Percentiles rank a stretch among this genome's conserved stretches.
Conservation (phyloP, 2,113 vertebrate genomes). For the Pelodiscus sinensis region DNA sequence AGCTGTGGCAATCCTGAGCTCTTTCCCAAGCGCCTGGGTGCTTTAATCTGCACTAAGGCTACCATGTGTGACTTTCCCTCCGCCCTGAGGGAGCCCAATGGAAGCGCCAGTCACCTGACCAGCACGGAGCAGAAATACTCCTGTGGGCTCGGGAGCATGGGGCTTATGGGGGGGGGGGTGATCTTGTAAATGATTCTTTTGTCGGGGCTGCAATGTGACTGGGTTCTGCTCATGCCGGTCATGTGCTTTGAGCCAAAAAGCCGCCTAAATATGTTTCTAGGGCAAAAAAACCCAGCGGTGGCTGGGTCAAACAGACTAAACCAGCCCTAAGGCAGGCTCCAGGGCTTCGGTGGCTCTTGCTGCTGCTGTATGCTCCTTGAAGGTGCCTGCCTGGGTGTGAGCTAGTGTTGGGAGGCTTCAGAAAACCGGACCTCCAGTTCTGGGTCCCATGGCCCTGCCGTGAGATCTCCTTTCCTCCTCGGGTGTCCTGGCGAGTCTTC, state of each 20-base stretch:
- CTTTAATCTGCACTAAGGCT: not conserved
- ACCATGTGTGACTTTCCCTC: rapidly evolving
- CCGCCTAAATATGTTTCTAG: conserved; percentile 14
- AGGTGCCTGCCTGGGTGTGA: rapidly evolving
- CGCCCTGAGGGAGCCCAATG: rapidly evolving
- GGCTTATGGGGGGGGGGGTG: not conserved
- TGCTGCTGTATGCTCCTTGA: rapidly evolving
- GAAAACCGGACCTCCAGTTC: not conserved
- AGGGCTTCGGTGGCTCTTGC: not conserved
- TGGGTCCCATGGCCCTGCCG: not conserved
- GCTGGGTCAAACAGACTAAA: not conserved
- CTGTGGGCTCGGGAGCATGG: not conserved
- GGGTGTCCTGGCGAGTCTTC: not conserved
- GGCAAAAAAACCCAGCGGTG: not conserved
- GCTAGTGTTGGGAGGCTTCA: conserved; percentile 14
- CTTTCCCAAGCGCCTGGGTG: rapidly evolving
- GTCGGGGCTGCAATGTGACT: not conserved
- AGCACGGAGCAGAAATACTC: not conserved
- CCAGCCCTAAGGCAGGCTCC: not conserved
- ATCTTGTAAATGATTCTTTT: conserved; percentile 68
- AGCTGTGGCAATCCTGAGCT: rapidly evolving
- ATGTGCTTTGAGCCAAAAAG: conserved; percentile 12
- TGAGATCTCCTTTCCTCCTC: not conserved
- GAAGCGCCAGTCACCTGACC: rapidly evolving
- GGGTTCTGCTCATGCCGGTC: conserved; percentile 45